Percentiles rank a stretch among this genome's conserved stretches.
phyloP scores from a whole-genome alignment of 2,113 vertebrate species.

The Tautogolabrus adspersus region DNA sequence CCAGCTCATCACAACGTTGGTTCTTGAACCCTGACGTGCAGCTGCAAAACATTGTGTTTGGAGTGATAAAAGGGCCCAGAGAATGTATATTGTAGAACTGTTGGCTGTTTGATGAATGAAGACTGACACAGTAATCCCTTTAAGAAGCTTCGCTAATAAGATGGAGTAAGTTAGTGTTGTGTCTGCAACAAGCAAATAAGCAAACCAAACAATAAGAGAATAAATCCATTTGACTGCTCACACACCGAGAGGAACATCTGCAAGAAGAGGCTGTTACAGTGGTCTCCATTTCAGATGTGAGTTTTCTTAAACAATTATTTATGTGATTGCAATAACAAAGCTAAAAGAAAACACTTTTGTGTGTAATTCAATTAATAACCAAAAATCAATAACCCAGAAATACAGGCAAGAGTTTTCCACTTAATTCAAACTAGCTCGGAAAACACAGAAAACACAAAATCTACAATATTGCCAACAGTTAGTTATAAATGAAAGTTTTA shows the following conservation, averaged over 20 bases:
- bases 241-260: constrained; percentile 13
- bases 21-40: constrained; percentile 99
- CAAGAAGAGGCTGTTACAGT: constrained; percentile 4
- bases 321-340: background rate
- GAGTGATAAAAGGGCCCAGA: constrained; percentile 71
- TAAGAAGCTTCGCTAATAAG: constrained; percentile 24
- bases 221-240: constrained; percentile 35
- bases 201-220: constrained; percentile 44
- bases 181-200: constrained; percentile 46
- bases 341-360: too few species aligned
- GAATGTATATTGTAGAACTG: constrained; percentile 54
- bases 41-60: constrained; percentile 98
- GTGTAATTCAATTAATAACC: too few species aligned
- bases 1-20: constrained; percentile 99
- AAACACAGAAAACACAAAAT: too few species aligned
- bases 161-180: constrained; percentile 18
- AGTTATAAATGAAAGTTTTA: too few species aligned
- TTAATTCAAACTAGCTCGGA: too few species aligned
- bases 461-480: too few species aligned
- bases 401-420: too few species aligned
- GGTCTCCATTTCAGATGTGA: background rate
- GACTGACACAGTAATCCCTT: constrained; percentile 45
- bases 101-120: constrained; percentile 41
- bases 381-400: too few species aligned
- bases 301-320: constrained; percentile 3